Percentiles rank a stretch among this genome's conserved stretches.
These are phyloP conservation scores for Dendrophyllia cribrosa DNA, from an alignment of 64 coral and sea anemone species.

Conservation along the genomic window DNA sequence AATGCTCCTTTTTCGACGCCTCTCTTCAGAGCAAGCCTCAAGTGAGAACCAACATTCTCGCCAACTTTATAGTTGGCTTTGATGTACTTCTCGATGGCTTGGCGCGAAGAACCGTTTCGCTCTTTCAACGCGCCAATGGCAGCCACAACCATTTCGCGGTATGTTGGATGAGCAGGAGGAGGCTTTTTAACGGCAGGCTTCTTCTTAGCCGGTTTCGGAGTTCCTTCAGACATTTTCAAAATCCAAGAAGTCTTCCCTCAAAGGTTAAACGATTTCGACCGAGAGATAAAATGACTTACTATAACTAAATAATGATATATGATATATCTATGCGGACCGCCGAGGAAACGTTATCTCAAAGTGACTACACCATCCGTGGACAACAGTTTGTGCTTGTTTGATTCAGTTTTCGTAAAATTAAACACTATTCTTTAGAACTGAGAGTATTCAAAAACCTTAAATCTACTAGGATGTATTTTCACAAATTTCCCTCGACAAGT, in stretches of 20 bases:
- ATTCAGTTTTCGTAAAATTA: background rate
- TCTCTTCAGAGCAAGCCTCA: constrained; percentile 21
- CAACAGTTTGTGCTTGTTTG: background rate
- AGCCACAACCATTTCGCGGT: constrained; percentile 24
- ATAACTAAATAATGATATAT: background rate
- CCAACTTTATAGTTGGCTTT: constrained; percentile 40
- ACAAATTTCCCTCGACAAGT: too few relatives aligned
- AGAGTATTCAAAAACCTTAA: too few relatives aligned
- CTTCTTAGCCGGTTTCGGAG: background rate
- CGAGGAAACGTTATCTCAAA: background rate
- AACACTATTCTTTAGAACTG: too few relatives aligned
- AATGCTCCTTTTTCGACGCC: background rate
- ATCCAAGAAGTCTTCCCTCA: background rate
- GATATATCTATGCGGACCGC: background rate
- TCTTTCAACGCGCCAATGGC: constrained; percentile 21
- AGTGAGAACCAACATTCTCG: background rate
- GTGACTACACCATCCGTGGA: too few relatives aligned
- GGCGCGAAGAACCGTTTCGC: constrained; percentile 37
- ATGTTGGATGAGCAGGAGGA: background rate
- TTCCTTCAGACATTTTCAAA: constrained; percentile 16
- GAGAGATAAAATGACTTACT: too few relatives aligned
- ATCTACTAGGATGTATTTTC: too few relatives aligned
- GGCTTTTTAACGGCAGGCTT: background rate
- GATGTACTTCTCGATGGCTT: constrained; percentile 55
- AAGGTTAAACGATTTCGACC: too few relatives aligned